Percentiles rank a stretch among this genome's conserved stretches.
Conservation (phyloP, 2,113 vertebrate species). For the Struthidea cinerea region DNA sequence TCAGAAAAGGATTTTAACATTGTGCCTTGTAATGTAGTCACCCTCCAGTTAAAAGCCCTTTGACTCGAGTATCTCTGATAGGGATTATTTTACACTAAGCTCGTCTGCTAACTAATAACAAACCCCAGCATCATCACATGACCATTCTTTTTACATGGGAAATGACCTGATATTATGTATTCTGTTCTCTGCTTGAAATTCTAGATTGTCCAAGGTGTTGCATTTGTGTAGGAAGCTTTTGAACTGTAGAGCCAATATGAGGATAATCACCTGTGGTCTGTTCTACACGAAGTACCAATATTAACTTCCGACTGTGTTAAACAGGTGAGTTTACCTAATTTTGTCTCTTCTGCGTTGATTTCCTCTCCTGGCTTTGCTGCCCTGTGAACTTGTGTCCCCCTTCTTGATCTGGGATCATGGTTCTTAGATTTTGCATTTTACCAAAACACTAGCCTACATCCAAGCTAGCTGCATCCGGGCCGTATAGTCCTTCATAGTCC, state of each 20-base stretch:
- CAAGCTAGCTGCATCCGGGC: neutral
- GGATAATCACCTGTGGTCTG: neutral
- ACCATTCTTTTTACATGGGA: neutral
- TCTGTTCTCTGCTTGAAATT: neutral
- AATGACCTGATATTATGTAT: neutral
- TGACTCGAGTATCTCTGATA: neutral
- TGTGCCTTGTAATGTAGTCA: neutral
- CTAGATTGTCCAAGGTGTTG: neutral
- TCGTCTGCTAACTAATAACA: neutral
- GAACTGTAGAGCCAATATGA: neutral
- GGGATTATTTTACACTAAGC: neutral
- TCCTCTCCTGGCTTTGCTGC: neutral
- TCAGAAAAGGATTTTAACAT: neutral
- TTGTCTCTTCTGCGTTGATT: neutral
- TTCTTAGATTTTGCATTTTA: neutral
- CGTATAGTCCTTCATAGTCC: neutral
- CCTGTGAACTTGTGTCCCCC: neutral
- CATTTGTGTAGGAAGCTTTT: neutral
- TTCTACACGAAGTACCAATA: neutral
- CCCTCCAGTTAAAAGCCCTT: neutral
- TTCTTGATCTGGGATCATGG: neutral
- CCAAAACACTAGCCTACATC: neutral
- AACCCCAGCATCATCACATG: neutral
- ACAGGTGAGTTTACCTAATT: neutral
- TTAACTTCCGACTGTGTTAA: neutral